Percentiles rank a stretch among this genome's conserved stretches.
Evolutionary conservation across 2,888 invertebrate genomes (phyloP).

Genomic region (Odontocerum albicorne): DNA sequence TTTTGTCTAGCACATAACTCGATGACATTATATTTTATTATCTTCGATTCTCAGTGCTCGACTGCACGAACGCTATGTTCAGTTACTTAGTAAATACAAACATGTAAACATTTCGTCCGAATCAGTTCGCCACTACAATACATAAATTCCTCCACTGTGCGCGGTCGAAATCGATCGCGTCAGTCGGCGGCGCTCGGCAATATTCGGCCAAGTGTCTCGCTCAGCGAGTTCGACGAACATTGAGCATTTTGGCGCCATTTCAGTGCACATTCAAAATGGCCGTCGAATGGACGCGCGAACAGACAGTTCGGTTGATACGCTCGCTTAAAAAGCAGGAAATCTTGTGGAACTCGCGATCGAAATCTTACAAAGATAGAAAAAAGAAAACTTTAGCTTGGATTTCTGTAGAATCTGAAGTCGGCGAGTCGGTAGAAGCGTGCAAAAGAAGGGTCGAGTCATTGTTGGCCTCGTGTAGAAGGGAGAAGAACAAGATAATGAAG

Average conservation of each 20-base stretch:
- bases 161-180: slow-evolving; percentile 4
- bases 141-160: too few relatives aligned
- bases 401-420: slow-evolving; percentile 25
- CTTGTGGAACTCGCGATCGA: slow-evolving; percentile 31
- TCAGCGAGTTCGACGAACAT: slow-evolving; percentile 23
- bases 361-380: slow-evolving; percentile 27
- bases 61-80: too few relatives aligned
- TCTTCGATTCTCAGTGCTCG: too few relatives aligned
- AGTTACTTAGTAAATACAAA: too few relatives aligned
- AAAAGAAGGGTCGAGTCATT: slow-evolving; percentile 32
- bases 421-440: slow-evolving; percentile 34
- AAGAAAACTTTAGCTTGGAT: slow-evolving; percentile 33
- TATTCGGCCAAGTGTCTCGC: slow-evolving; percentile 20
- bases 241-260: slow-evolving; percentile 1
- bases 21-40: too few relatives aligned
- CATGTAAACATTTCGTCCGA: too few relatives aligned
- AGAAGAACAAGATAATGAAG: slow-evolving; percentile 29
- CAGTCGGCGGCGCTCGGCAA: slow-evolving; percentile 16
- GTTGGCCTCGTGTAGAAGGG: slow-evolving; percentile 32
- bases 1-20: too few relatives aligned
- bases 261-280: slow-evolving; percentile 14
- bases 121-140: too few relatives aligned
- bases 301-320: slow-evolving; percentile 31
- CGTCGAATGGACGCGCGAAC: slow-evolving; percentile 30
- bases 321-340: slow-evolving; percentile 27